phyloP scores from a whole-genome alignment of 2,888 invertebrate genomes.

The Gonocerus acuteangulatus region DNA sequence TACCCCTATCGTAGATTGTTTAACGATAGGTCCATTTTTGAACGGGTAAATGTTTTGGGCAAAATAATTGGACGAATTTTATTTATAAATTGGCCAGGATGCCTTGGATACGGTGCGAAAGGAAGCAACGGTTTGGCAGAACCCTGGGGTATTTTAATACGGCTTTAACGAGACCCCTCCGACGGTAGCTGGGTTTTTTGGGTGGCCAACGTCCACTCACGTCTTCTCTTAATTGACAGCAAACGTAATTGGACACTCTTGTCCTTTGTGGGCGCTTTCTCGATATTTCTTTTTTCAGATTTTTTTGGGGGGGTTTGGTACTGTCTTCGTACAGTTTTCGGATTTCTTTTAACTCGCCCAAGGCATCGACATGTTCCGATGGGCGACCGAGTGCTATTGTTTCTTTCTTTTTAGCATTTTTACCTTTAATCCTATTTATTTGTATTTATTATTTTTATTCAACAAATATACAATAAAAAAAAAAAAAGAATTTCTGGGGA shows the following conservation, averaged over 20 bases:
- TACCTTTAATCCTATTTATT: no score
- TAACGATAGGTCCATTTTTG: no score
- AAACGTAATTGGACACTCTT: slow-evolving; percentile 3
- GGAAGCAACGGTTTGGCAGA: neutral
- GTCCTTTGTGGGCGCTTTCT: slow-evolving; percentile 14
- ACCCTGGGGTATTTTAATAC: slow-evolving; percentile 15
- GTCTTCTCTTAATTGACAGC: slow-evolving; percentile 19
- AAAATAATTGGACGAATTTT: no score
- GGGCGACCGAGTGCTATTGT: neutral
- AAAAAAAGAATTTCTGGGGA: no score
- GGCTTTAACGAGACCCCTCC: neutral
- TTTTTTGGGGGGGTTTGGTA: slow-evolving; percentile 6
- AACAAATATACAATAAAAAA: no score
- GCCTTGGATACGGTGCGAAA: neutral
- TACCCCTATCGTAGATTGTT: no score
- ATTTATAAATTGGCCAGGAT: no score
- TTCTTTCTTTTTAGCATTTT: no score
- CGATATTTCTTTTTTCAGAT: neutral
- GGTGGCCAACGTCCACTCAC: slow-evolving; percentile 10
- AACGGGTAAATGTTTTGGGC: no score
- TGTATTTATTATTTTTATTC: no score
- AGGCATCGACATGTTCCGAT: neutral
- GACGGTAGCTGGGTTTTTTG: slow-evolving; percentile 5
- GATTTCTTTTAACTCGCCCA: neutral
- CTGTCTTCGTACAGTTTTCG: slow-evolving; percentile 13